Conservation (phyloP, 2,888 invertebrate genomes). For the Sthenelais limicola region DNA sequence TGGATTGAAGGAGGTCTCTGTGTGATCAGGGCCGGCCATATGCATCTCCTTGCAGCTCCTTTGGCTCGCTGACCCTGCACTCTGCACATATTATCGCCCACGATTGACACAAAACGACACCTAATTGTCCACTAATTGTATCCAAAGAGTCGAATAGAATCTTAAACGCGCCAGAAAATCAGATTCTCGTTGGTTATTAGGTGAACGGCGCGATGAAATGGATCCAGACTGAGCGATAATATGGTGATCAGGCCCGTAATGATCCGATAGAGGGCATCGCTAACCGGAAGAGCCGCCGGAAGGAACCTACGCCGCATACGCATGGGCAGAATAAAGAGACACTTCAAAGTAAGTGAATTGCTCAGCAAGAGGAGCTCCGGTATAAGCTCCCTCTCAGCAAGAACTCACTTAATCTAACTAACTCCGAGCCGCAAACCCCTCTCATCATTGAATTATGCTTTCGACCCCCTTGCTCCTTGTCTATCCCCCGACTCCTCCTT, state of each 20-base stretch:
- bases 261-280: background rate
- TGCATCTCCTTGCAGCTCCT: background rate
- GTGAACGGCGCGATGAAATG: constrained; percentile 37
- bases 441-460: too few relatives aligned
- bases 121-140: constrained; percentile 33
- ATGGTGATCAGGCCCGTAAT: constrained; percentile 29
- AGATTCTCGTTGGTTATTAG: constrained; percentile 40
- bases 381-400: too few relatives aligned
- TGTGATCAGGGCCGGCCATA: background rate
- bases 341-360: constrained; percentile 18
- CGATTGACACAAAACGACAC: constrained; percentile 39
- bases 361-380: too few relatives aligned
- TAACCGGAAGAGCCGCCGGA: constrained; percentile 20
- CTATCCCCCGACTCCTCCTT: too few relatives aligned
- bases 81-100: constrained; percentile 26
- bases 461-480: too few relatives aligned
- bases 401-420: too few relatives aligned
- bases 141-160: constrained; percentile 40
- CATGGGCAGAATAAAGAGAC: constrained; percentile 25
- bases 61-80: constrained; percentile 29
- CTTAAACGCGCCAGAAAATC: constrained; percentile 39
- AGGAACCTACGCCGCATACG: background rate
- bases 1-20: constrained; percentile 37
- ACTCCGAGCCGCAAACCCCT: too few relatives aligned
- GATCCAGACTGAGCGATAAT: constrained; percentile 30